Conservation (phyloP, 2,888 invertebrate genomes). For the Chloroclystis v-ata region DNA sequence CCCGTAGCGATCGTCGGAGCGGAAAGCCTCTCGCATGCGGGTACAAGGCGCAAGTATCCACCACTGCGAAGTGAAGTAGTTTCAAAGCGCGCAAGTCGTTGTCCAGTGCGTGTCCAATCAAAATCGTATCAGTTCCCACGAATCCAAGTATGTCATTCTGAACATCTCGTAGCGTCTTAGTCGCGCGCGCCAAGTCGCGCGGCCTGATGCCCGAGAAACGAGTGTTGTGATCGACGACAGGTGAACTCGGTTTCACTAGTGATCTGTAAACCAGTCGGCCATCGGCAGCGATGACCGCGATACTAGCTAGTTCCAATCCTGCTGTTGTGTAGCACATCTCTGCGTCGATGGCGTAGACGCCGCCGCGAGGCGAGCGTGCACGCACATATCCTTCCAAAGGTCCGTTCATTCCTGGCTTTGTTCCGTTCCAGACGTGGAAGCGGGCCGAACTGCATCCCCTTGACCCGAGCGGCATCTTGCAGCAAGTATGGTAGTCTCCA, state of each 20-base stretch:
- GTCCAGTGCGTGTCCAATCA: conserved; percentile 97
- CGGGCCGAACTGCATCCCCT: conserved; percentile 82
- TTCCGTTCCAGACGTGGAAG: conserved; percentile 88
- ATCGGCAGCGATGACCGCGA: conserved; percentile 88
- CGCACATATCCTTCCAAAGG: conserved; percentile 83
- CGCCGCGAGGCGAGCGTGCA: conserved; percentile 74
- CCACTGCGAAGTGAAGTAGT: conserved; percentile 88
- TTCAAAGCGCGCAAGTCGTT: conserved; percentile 93
- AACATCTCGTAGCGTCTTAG: conserved; percentile 85
- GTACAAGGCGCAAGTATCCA: conserved; percentile 94
- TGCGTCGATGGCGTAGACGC: conserved; percentile 93
- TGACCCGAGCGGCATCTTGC: conserved; percentile 69
- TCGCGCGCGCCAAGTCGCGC: conserved; percentile 77
- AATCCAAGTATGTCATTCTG: conserved; percentile 91
- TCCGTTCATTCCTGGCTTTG: conserved; percentile 83
- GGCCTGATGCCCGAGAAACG: conserved; percentile 94
- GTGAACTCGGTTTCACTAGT: conserved; percentile 87
- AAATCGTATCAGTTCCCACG: conserved; percentile 88
- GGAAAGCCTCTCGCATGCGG: conserved; percentile 92
- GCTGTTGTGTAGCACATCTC: conserved; percentile 96
- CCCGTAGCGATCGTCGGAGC: conserved; percentile 88
- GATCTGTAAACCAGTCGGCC: conserved; percentile 89
- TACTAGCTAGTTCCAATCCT: conserved; percentile 91
- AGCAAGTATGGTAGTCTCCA: conserved; percentile 81
- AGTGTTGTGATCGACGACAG: conserved; percentile 95